These are phyloP conservation scores for Cricetomys ansorgei DNA, from an alignment of 2,113 vertebrate genomes.

Conservation along the genomic window DNA sequence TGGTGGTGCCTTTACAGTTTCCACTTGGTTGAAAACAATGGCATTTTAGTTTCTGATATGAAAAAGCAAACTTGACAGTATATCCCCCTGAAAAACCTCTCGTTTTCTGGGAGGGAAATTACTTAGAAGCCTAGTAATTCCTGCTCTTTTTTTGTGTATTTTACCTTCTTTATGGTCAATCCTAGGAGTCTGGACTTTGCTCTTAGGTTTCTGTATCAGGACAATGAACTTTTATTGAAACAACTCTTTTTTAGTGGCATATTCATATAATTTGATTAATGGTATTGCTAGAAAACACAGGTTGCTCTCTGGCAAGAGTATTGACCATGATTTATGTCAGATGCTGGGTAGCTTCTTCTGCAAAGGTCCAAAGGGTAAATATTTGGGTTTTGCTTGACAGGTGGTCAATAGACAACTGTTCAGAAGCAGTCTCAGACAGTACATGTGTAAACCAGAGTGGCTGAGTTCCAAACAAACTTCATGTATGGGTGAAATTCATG, in stretches of 20 bases:
- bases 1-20: neutral
- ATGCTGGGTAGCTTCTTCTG: neutral
- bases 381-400: neutral
- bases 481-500: neutral
- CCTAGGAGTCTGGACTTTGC: neutral
- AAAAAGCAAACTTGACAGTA: slow-evolving; percentile 17
- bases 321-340: neutral
- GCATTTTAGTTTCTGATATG: slow-evolving; percentile 6
- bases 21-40: neutral
- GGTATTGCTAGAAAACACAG: neutral
- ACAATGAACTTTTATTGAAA: neutral
- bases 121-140: neutral
- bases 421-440: neutral
- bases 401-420: neutral
- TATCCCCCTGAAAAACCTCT: neutral
- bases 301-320: neutral
- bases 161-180: neutral
- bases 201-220: neutral
- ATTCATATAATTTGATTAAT: slow-evolving; percentile 4
- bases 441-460: neutral
- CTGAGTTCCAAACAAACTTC: neutral
- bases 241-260: neutral
- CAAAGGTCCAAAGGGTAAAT: neutral
- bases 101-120: slow-evolving; percentile 18
- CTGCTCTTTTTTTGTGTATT: neutral